These are phyloP conservation scores for Pseudorectes ferrugineus DNA, from an alignment of 2,113 vertebrate species.

Conservation along the genomic window DNA sequence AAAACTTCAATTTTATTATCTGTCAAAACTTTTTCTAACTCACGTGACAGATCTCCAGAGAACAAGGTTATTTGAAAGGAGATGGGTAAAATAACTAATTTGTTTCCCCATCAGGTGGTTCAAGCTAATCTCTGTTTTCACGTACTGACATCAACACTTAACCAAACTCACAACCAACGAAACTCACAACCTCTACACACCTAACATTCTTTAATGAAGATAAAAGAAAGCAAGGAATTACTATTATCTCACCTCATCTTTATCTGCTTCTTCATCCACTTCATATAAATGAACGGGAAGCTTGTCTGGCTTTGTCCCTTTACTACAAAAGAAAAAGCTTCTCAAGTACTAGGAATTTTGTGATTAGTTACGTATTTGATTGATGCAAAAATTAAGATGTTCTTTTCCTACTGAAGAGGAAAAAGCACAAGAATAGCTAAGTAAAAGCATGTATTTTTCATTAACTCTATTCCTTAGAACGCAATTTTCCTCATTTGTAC, in stretches of 20 bases:
- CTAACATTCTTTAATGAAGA: not conserved
- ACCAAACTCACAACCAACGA: not conserved
- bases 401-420: not conserved
- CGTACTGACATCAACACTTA: not conserved
- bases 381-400: not conserved
- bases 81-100: not conserved
- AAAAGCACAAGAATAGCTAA: not conserved
- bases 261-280: slow-evolving; percentile 97
- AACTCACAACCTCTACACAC: not conserved
- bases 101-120: not conserved
- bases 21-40: not conserved
- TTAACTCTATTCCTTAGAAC: not conserved
- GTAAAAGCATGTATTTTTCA: not conserved
- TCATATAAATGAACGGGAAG: slow-evolving; percentile 95
- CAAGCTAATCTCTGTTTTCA: not conserved
- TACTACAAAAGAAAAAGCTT: slow-evolving; percentile 73
- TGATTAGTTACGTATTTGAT: not conserved
- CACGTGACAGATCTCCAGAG: not conserved
- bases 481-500: not conserved
- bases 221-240: not conserved
- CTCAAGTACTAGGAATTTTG: not conserved
- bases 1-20: not conserved
- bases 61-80: not conserved
- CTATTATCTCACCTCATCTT: slow-evolving; percentile 88
- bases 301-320: slow-evolving; percentile 87